Evolutionary conservation across 2,888 invertebrate species (phyloP).

Genomic region (Meliscaeva auricollis): DNA sequence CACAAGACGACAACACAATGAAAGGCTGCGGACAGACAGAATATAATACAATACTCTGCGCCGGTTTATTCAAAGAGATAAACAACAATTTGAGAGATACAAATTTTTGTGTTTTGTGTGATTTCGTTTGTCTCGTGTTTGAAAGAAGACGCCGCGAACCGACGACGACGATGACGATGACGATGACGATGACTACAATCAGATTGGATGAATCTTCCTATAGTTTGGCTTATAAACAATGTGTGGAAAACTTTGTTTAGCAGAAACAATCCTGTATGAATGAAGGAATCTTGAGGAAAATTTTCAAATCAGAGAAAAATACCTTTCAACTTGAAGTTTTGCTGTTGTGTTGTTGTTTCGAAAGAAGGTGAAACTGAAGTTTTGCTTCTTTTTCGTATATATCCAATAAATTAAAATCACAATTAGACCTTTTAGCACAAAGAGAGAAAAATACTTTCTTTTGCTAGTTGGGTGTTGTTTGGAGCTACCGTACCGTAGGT

Average conservation of each 20-base stretch:
- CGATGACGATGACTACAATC: neutral
- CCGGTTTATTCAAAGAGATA: constrained; percentile 60
- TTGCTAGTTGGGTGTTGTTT: constrained; percentile 34
- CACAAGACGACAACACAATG: constrained; percentile 43
- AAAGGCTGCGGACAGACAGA: constrained; percentile 31
- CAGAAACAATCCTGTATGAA: constrained; percentile 10
- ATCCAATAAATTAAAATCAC: constrained; percentile 60
- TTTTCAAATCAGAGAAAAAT: constrained; percentile 23
- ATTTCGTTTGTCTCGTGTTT: constrained; percentile 33
- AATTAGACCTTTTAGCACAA: constrained; percentile 43
- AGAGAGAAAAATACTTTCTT: constrained; percentile 51
- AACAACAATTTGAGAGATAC: constrained; percentile 55
- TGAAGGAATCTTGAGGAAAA: constrained; percentile 16
- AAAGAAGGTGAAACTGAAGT: constrained; percentile 53
- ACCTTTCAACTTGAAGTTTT: neutral
- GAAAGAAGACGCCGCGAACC: neutral
- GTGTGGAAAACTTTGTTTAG: constrained; percentile 4
- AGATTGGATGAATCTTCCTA: constrained; percentile 26
- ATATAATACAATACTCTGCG: constrained; percentile 12
- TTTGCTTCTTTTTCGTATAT: constrained; percentile 11
- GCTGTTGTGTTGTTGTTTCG: constrained; percentile 3
- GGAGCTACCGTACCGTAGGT: neutral
- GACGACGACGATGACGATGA: neutral
- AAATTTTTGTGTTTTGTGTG: constrained; percentile 37
- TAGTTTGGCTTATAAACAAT: constrained; percentile 20